Evolutionary conservation across 2,113 vertebrate genomes (phyloP).

Genomic region (Pampusana beccarii): DNA sequence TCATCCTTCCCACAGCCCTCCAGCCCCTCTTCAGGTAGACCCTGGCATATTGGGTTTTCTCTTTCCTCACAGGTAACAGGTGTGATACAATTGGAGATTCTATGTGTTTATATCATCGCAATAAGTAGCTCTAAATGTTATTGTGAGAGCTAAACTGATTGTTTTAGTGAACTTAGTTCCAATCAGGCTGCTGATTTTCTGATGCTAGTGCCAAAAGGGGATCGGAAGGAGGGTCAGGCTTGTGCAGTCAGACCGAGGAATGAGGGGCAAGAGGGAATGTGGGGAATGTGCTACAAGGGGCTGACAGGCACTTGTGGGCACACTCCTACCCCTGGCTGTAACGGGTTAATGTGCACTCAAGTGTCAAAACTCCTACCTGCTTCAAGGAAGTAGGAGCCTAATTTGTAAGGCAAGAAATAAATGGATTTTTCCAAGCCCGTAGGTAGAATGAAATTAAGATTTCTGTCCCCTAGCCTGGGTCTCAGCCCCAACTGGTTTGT

Average conservation of each 20-base stretch:
- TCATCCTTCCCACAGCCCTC: background rate
- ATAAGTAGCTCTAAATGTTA: background rate
- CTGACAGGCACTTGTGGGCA: background rate
- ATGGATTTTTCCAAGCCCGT: background rate
- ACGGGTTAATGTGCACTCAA: accelerated
- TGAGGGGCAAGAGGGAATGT: accelerated
- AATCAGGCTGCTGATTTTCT: background rate
- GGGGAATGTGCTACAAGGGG: background rate
- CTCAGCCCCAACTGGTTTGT: background rate
- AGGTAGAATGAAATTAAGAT: background rate
- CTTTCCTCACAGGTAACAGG: background rate
- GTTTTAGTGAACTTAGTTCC: background rate
- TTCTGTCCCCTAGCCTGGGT: background rate
- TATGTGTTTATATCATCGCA: background rate
- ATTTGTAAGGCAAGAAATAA: background rate
- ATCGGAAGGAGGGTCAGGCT: background rate
- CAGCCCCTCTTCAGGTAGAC: background rate
- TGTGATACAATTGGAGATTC: background rate
- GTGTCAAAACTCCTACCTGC: background rate
- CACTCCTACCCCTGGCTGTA: background rate
- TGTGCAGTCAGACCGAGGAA: background rate
- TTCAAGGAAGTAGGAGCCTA: background rate
- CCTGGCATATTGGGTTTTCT: accelerated
- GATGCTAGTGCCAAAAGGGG: background rate
- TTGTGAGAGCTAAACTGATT: background rate